Percentiles rank a stretch among this genome's conserved stretches.
Evolutionary conservation across 2,888 invertebrate species (phyloP).

Genomic region (Conops quadrifasciatus): DNA sequence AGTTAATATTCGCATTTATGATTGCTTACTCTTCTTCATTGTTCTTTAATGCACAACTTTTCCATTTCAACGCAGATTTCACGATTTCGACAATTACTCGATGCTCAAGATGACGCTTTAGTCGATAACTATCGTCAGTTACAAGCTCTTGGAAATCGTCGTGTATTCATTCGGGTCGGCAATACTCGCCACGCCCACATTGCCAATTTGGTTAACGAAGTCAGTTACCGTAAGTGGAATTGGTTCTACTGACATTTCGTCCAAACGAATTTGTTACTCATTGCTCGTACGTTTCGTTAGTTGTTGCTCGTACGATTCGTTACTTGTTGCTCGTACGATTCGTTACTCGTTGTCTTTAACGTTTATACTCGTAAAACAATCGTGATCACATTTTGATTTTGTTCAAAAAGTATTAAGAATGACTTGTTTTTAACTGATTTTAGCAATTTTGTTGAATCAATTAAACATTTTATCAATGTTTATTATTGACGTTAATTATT

Average conservation of each 20-base stretch:
- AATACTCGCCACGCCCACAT: constrained; percentile 69
- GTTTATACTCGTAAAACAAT: too few species aligned
- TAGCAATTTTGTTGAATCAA: too few species aligned
- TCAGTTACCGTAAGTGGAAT: constrained; percentile 72
- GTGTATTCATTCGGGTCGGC: constrained; percentile 73
- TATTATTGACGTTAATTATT: too few species aligned
- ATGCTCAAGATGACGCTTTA: constrained; percentile 70
- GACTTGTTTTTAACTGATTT: too few species aligned
- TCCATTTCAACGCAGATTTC: constrained; percentile 51
- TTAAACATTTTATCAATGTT: too few species aligned
- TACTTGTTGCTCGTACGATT: too few species aligned
- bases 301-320: too few species aligned
- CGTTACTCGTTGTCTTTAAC: too few species aligned
- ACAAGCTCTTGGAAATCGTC: constrained; percentile 74
- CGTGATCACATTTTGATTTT: too few species aligned
- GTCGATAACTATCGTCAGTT: constrained; percentile 75
- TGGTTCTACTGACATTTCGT: constrained; percentile 66
- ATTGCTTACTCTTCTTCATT: constrained; percentile 3
- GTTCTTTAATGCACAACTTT: not conserved
- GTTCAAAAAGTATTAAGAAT: too few species aligned
- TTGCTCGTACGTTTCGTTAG: too few species aligned
- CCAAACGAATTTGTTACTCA: too few species aligned
- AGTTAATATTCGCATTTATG: constrained; percentile 63
- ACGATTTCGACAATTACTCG: constrained; percentile 68
- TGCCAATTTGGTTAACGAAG: constrained; percentile 52